Conservation (phyloP, 2,888 invertebrate genomes). For the Lithodes maja region DNA sequence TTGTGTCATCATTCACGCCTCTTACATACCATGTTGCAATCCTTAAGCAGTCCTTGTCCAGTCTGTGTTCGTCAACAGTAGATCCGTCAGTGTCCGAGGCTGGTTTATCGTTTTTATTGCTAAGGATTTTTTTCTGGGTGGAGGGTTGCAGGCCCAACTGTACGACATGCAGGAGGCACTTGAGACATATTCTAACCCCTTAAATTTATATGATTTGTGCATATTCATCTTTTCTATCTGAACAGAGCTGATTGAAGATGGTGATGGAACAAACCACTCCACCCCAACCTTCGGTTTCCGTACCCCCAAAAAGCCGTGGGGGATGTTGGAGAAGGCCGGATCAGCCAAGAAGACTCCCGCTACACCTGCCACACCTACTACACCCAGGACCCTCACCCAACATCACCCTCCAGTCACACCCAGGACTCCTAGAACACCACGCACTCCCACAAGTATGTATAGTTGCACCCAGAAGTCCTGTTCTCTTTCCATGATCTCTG, state of each 20-base stretch:
- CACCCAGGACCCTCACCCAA: neutral
- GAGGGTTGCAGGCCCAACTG: neutral
- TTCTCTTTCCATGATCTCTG: too few relatives aligned
- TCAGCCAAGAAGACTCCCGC: constrained; percentile 23
- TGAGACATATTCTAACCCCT: neutral
- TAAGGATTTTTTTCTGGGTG: too few relatives aligned
- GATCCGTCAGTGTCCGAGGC: too few relatives aligned
- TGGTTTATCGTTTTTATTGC: too few relatives aligned
- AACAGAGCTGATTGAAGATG: constrained; percentile 48
- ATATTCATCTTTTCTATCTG: neutral
- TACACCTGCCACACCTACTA: constrained; percentile 5
- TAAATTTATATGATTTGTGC: neutral
- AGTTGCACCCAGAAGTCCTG: too few relatives aligned
- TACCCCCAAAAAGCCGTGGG: constrained; percentile 49
- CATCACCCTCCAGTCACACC: neutral
- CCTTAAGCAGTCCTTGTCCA: too few relatives aligned
- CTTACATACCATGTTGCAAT: too few relatives aligned
- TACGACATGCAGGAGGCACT: neutral
- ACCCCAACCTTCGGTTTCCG: constrained; percentile 43
- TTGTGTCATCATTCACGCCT: too few relatives aligned
- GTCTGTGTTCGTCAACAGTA: too few relatives aligned
- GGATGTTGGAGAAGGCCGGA: constrained; percentile 53
- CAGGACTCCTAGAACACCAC: constrained; percentile 9
- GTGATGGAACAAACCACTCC: constrained; percentile 14
- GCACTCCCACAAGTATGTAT: constrained; percentile 35